These are phyloP conservation scores for Zeuzera pyrina DNA, from an alignment of 2,888 invertebrate species.

Conservation along the genomic window DNA sequence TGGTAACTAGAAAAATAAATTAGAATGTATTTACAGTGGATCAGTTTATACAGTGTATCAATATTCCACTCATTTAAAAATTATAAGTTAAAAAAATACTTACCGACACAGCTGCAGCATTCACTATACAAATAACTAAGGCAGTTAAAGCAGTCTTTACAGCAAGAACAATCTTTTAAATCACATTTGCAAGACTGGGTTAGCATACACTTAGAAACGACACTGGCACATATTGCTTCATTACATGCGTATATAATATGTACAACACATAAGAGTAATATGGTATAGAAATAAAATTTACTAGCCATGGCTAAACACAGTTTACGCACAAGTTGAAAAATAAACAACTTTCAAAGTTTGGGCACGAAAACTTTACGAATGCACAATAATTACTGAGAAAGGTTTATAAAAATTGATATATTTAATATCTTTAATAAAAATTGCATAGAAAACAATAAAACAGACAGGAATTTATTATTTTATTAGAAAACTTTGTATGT, in stretches of 20 bases:
- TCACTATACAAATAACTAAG: conserved; percentile 91
- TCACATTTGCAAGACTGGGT: conserved; percentile 98
- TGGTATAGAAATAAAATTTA: conserved; percentile 39
- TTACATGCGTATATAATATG: conserved; percentile 79
- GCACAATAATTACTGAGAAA: no score
- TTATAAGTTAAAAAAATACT: conserved; percentile 44
- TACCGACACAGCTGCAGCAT: conserved; percentile 98
- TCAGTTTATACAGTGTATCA: no score
- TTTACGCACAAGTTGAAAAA: no score
- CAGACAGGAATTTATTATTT: no score
- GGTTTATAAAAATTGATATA: no score
- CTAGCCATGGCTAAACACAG: conserved; percentile 53
- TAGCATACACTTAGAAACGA: conserved; percentile 96
- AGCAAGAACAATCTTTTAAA: conserved; percentile 92
- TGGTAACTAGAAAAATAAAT: no score
- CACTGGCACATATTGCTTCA: conserved; percentile 95
- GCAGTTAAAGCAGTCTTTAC: conserved; percentile 93
- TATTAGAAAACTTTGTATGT: no score
- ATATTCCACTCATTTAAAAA: no score
- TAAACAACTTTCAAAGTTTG: conserved; percentile 23
- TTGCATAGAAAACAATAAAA: no score
- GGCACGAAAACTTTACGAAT: no score
- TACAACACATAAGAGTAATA: conserved; percentile 35
- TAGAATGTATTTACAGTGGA: no score
- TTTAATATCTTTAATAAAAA: no score